Conservation (phyloP, 30 jellyfish, hydroid and myxozoan genomes). For the Aurelia sp. region DNA sequence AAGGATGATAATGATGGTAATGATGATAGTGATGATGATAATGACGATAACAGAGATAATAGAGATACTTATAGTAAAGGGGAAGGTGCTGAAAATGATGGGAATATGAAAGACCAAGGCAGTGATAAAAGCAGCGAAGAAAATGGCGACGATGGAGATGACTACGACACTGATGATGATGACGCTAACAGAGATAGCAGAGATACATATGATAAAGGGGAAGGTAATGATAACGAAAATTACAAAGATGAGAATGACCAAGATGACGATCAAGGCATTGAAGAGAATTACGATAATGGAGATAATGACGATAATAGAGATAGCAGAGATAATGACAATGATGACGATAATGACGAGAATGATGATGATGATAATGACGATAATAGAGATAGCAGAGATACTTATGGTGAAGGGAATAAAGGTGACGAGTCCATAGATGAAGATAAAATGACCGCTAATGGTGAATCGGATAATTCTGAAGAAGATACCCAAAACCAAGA, state of each 20-base stretch:
- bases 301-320: neutral
- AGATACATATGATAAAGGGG: neutral
- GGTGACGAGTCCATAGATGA: neutral
- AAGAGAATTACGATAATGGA: neutral
- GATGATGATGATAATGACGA: neutral
- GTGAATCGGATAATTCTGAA: too few species aligned
- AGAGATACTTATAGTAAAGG: conserved; percentile 10
- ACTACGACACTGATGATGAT: neutral
- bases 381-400: conserved; percentile 14
- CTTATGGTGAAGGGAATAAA: neutral
- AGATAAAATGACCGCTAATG: neutral
- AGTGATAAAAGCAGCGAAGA: neutral
- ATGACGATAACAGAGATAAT: conserved; percentile 5
- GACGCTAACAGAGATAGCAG: neutral
- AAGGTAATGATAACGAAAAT: neutral
- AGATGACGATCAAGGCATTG: neutral
- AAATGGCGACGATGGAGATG: neutral
- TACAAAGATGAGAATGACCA: neutral
- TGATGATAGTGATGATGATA: neutral
- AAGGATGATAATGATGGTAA: neutral
- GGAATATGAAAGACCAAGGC: neutral
- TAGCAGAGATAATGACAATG: neutral
- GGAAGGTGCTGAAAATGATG: conserved; percentile 14
- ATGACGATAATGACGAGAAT: neutral
- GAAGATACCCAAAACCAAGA: too few species aligned